These are phyloP conservation scores for Nephrotoma flavescens DNA, from an alignment of 2,888 invertebrate genomes.

Conservation along the genomic window DNA sequence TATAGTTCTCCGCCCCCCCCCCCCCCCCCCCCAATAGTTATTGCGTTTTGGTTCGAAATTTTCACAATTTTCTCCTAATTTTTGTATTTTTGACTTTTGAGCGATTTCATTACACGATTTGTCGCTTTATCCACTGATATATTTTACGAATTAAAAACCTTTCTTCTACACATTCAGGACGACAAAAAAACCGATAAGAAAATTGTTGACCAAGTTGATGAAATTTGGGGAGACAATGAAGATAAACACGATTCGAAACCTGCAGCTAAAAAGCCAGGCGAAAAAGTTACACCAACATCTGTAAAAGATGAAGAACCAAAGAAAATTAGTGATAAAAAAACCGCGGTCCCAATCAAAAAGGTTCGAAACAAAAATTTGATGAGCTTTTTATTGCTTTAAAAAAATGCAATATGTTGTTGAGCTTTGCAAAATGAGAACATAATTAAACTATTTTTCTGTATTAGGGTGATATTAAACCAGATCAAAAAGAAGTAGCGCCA, in stretches of 20 bases:
- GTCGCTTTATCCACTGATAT: neutral
- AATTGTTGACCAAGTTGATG: neutral
- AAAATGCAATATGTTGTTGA: neutral
- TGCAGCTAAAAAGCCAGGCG: neutral
- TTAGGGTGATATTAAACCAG: neutral
- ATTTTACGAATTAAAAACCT: neutral
- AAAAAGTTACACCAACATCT: neutral
- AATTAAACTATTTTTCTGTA: neutral
- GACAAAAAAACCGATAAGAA: neutral
- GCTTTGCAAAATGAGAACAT: neutral
- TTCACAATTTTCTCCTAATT: neutral
- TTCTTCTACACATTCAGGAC: neutral
- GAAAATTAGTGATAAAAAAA: neutral
- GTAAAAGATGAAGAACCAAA: neutral
- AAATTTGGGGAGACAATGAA: neutral
- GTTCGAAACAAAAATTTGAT: constrained; percentile 10
- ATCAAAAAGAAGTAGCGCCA: neutral
- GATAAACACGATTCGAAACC: neutral
- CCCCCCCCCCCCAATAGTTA: too few relatives aligned
- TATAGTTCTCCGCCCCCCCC: too few relatives aligned
- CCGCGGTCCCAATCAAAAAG: neutral
- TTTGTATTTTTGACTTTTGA: neutral
- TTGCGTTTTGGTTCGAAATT: too few relatives aligned
- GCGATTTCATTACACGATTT: neutral
- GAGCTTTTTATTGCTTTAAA: neutral